Evolutionary conservation across 2,797 vertebrate species (phyloP), one percentile per base, ranked within the genome.

Genomic region (Chelonia mydas): DNA sequence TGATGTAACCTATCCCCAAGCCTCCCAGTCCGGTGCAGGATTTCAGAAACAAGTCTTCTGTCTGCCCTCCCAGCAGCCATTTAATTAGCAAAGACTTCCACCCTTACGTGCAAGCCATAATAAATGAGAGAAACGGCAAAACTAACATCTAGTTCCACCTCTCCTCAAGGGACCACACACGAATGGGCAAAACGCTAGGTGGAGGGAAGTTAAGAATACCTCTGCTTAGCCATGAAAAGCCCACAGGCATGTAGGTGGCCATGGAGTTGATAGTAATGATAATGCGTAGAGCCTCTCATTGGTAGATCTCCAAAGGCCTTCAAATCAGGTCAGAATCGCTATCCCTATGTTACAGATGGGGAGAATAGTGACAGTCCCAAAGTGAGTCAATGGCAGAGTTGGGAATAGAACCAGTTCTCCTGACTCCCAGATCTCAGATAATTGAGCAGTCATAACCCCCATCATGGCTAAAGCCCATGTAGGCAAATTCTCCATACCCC

Each of bases 391-490:
- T 13, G 53, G 15, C 47, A 28, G 74, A 82, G 37, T 37, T 21
- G 5, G 65, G n/a, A 68, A 65, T 65, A 65, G 65, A 68, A 68
- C n/a, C n/a, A 21, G n/a, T 72, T 41, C 37, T 41, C 68, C 68
- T 72, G 10, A 72, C 19, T 25, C 17, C 33, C n/a, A 68, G 33
- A 51, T 79, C 33, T 74, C 84, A 37, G n/a, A 2, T 45, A 65
- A 41, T 1, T 3, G 41, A 15, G 2, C 19, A 6, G 4, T 55
- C 1, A 0, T 2, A 17, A 76, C n/a, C 47, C n/a, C 12, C 31
- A 49, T 53, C 1, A 0, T 9, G 27, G 72, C 37, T 81, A 0
- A 6, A 37, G 15, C 28, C 41, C 72, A 6, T 76, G 78, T 49
- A 87, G 37, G 81, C 11, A 78, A 53, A 61, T 41, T 47, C 72